Evolutionary conservation across 2,797 vertebrate species (phyloP).

Genomic region (Rhinoraja longicauda): DNA sequence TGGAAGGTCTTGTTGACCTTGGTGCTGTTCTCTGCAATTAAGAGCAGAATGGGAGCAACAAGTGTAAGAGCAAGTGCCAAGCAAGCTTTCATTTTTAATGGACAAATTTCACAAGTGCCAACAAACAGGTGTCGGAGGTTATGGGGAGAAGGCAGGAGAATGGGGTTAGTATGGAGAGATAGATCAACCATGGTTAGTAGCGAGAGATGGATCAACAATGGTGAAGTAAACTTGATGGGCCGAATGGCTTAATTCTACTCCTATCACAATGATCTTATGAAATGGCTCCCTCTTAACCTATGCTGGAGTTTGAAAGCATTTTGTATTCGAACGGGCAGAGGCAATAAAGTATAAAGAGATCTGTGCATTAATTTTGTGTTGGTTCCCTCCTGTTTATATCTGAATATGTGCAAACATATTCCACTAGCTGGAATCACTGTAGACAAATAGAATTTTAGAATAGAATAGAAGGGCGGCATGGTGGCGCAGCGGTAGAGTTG

Average conservation of each 20-base stretch:
- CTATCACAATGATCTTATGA: no score
- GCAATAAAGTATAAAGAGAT: neutral
- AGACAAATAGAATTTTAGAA: neutral
- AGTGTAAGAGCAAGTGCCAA: neutral
- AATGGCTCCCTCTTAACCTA: neutral
- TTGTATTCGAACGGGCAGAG: neutral
- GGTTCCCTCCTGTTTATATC: neutral
- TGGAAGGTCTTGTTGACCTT: neutral
- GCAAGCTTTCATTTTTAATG: slow-evolving; percentile 12
- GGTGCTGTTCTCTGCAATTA: neutral
- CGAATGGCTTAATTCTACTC: no score
- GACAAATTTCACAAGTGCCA: neutral
- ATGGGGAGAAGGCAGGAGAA: no score
- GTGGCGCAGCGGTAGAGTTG: no score
- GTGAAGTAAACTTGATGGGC: no score
- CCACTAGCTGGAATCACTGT: neutral
- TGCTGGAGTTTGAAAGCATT: neutral
- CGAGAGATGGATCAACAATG: no score
- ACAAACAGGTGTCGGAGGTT: neutral
- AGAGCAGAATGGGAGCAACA: neutral
- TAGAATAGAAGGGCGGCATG: no score
- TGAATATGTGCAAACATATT: neutral
- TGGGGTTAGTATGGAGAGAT: no score
- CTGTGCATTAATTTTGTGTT: neutral
- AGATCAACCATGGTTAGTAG: no score